These are phyloP conservation scores for Puffinus mauretanicus DNA, from an alignment of 2,113 vertebrate genomes.

Conservation along the genomic window DNA sequence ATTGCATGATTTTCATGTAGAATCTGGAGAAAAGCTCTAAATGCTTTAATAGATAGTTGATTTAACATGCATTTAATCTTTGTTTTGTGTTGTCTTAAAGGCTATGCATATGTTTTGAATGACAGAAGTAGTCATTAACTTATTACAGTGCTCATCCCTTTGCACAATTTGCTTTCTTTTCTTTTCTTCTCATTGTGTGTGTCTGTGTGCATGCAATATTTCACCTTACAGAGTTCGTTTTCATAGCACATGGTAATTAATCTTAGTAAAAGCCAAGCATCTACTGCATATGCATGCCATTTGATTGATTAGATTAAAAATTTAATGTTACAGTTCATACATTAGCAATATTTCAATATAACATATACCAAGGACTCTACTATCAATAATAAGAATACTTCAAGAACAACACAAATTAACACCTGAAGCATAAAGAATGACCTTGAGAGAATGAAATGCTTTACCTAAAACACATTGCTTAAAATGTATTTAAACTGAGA, in stretches of 20 bases:
- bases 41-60: conserved; percentile 79
- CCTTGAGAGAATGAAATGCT: conserved; percentile 67
- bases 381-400: conserved; percentile 74
- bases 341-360: conserved; percentile 82
- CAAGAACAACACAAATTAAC: conserved; percentile 69
- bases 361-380: conserved; percentile 67
- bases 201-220: conserved; percentile 59
- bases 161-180: conserved; percentile 62
- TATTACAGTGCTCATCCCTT: conserved; percentile 67
- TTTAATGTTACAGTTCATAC: conserved; percentile 82
- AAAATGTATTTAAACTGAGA: not conserved
- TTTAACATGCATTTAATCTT: conserved; percentile 77
- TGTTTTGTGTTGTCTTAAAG: conserved; percentile 77
- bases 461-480: not conserved
- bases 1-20: conserved; percentile 76
- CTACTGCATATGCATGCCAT: conserved; percentile 73
- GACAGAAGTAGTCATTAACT: conserved; percentile 75
- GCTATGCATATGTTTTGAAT: conserved; percentile 77
- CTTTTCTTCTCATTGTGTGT: not conserved
- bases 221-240: conserved; percentile 72
- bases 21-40: conserved; percentile 78
- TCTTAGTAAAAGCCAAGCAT: conserved; percentile 78
- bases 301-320: conserved; percentile 86
- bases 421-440: conserved; percentile 68
- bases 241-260: conserved; percentile 77